Conservation (phyloP, 2,888 invertebrate genomes). For the Tiphia femorata region DNA sequence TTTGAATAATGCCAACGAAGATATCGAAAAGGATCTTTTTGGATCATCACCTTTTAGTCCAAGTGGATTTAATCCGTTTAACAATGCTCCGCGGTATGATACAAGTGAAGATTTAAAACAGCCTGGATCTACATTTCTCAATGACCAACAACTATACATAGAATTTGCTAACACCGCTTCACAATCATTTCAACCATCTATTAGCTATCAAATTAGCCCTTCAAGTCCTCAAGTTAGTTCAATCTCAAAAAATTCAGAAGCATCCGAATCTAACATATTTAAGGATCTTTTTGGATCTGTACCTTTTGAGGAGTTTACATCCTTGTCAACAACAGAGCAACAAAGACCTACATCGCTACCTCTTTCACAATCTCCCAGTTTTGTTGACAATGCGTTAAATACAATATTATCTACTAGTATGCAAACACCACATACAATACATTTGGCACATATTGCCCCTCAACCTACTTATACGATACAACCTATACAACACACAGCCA, state of each 20-base stretch:
- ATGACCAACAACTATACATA: slow-evolving; percentile 11
- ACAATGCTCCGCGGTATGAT: slow-evolving; percentile 28
- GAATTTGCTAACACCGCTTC: slow-evolving; percentile 7
- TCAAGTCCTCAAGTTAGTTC: slow-evolving; percentile 9
- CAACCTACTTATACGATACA: slow-evolving; percentile 36
- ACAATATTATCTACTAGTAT: slow-evolving; percentile 42
- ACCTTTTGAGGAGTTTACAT: slow-evolving; percentile 63
- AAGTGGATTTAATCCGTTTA: slow-evolving; percentile 61
- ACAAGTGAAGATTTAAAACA: slow-evolving; percentile 1
- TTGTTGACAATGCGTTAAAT: slow-evolving; percentile 49
- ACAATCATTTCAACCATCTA: slow-evolving; percentile 7
- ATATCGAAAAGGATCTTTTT: slow-evolving; percentile 61
- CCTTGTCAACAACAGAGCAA: slow-evolving; percentile 44
- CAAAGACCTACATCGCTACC: slow-evolving; percentile 61
- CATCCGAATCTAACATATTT: slow-evolving; percentile 23
- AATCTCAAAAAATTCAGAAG: slow-evolving; percentile 56
- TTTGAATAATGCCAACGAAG: slow-evolving; percentile 2
- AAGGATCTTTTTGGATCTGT: slow-evolving; percentile 66
- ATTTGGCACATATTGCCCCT: background rate
- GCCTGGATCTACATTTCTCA: slow-evolving; percentile 7
- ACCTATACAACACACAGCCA: slow-evolving; percentile 45
- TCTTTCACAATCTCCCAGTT: slow-evolving; percentile 53
- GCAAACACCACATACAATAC: slow-evolving; percentile 19
- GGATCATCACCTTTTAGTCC: slow-evolving; percentile 67
- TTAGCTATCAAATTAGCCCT: slow-evolving; percentile 2